Conservation (phyloP, 2,888 invertebrate species). For the Cryptocephalus moraei region DNA sequence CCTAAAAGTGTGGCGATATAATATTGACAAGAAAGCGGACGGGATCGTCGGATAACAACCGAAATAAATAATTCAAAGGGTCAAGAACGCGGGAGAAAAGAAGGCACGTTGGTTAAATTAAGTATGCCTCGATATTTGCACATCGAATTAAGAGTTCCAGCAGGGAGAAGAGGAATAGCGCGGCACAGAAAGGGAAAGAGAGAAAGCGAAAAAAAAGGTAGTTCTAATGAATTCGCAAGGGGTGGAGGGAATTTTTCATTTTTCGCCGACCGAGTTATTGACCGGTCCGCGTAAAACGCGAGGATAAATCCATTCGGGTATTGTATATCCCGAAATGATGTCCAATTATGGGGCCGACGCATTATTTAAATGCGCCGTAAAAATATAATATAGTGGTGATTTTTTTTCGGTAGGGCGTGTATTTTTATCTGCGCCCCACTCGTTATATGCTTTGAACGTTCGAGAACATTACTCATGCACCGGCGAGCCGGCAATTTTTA, state of each 20-base stretch:
- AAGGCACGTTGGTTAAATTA: too few relatives aligned
- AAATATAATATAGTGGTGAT: constrained; percentile 35
- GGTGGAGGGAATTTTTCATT: neutral
- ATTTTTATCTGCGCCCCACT: constrained; percentile 33
- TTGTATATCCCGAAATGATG: constrained; percentile 19
- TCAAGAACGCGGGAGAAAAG: too few relatives aligned
- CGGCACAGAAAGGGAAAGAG: too few relatives aligned
- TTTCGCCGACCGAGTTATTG: neutral
- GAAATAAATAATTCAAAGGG: too few relatives aligned
- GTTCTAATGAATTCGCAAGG: constrained; percentile 11
- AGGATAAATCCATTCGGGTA: constrained; percentile 6
- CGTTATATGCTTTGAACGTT: constrained; percentile 35
- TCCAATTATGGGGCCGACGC: constrained; percentile 22
- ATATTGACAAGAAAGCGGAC: too few relatives aligned
- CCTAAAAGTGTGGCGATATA: too few relatives aligned
- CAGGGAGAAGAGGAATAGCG: too few relatives aligned
- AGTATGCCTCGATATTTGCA: too few relatives aligned
- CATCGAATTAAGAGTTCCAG: too few relatives aligned
- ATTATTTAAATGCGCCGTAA: constrained; percentile 32
- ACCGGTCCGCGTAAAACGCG: neutral
- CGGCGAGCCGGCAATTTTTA: constrained; percentile 46
- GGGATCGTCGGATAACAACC: too few relatives aligned
- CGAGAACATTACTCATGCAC: constrained; percentile 45
- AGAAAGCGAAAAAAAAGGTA: constrained; percentile 13
- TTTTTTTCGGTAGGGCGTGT: constrained; percentile 26